These are phyloP conservation scores for Sympetrum striolatum DNA, from an alignment of 2,888 invertebrate genomes.

Conservation along the genomic window DNA sequence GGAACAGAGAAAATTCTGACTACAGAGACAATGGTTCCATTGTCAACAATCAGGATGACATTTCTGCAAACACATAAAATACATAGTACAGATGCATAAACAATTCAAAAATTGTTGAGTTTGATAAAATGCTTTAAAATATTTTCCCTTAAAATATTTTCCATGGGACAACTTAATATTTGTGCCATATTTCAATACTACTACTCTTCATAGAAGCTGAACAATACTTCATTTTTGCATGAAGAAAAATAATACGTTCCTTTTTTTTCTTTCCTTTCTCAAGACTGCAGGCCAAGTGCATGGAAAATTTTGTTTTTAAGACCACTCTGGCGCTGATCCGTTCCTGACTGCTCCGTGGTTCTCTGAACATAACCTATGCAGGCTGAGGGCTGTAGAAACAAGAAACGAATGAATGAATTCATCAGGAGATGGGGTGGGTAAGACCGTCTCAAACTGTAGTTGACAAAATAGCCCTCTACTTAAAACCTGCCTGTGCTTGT, in stretches of 20 bases:
- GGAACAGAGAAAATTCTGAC: conserved; percentile 24
- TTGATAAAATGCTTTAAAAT: conserved; percentile 30
- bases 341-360: conserved; percentile 52
- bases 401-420: conserved; percentile 39
- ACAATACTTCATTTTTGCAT: conserved; percentile 42
- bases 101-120: conserved; percentile 12
- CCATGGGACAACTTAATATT: conserved; percentile 13
- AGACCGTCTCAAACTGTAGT: conserved; percentile 47
- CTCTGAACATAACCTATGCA: conserved; percentile 55
- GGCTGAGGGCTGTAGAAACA: conserved; percentile 53
- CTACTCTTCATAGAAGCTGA: conserved; percentile 40
- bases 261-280: conserved; percentile 52
- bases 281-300: conserved; percentile 81
- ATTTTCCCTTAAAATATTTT: conserved; percentile 19
- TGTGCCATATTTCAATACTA: conserved; percentile 35
- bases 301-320: conserved; percentile 86
- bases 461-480: not conserved
- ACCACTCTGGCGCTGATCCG: conserved; percentile 72
- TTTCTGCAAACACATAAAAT: conserved; percentile 22
- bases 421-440: conserved; percentile 46
- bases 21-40: conserved; percentile 27
- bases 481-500: conserved; percentile 42
- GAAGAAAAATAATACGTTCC: conserved; percentile 44
- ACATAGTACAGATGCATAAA: conserved; percentile 32
- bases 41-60: conserved; percentile 24